Evolutionary conservation across 2,113 vertebrate species (phyloP).

Genomic region (Octodon degus): DNA sequence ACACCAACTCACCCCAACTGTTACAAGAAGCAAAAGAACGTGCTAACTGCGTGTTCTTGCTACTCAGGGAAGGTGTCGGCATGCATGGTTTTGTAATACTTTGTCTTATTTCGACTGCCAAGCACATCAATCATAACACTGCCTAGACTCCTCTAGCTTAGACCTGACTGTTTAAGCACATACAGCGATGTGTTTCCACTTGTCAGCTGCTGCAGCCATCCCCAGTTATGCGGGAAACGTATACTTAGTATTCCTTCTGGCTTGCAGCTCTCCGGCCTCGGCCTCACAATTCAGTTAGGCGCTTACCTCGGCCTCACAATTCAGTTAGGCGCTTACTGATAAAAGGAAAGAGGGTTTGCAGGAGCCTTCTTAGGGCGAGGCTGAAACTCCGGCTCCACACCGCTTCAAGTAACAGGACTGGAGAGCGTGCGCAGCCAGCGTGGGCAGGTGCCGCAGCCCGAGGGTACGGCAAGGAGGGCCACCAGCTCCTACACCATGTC

Average conservation of each 20-base stretch:
- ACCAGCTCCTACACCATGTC: neutral
- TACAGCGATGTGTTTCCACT: neutral
- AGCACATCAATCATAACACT: slow-evolving; percentile 43
- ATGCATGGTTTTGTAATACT: neutral
- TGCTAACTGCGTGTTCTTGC: neutral
- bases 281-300: neutral
- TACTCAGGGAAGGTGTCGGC: neutral
- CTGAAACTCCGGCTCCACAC: neutral
- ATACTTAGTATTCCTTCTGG: slow-evolving; percentile 26
- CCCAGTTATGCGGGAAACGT: neutral
- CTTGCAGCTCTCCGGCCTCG: neutral
- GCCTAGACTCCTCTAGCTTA: neutral
- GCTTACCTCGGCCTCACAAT: neutral
- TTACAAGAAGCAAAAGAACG: slow-evolving; percentile 24
- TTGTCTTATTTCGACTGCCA: slow-evolving; percentile 29
- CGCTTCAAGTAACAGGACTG: neutral
- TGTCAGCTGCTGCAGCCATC: neutral
- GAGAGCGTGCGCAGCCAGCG: slow-evolving; percentile 28
- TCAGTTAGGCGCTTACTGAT: slow-evolving; percentile 27
- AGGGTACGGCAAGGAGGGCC: neutral
- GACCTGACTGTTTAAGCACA: neutral
- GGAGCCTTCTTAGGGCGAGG: neutral
- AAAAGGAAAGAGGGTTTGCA: slow-evolving; percentile 18
- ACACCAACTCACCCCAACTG: neutral
- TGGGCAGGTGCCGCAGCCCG: slow-evolving; percentile 44